A percentile compares a stretch with the other conserved stretches of the same genome.
Evolutionary conservation across 2,888 invertebrate species (phyloP).

Genomic region (Bellardia pandia): DNA sequence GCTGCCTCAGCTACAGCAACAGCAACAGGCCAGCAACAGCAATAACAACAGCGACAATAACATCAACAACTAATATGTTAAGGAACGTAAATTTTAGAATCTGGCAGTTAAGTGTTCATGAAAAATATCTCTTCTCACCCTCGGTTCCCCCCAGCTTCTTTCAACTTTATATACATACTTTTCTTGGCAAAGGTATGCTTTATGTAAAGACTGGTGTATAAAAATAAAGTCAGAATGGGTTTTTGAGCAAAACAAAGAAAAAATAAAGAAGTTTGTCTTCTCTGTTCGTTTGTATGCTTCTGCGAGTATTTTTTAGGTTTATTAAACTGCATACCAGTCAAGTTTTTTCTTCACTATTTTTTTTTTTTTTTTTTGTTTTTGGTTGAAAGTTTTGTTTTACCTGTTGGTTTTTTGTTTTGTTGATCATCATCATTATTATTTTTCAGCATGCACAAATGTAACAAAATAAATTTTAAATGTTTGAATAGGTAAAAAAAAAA

Average conservation of each 20-base stretch:
- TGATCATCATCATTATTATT: slow-evolving; percentile 46
- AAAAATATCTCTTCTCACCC: slow-evolving; percentile 21
- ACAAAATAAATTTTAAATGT: slow-evolving; percentile 55
- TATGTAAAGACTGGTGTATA: slow-evolving; percentile 51
- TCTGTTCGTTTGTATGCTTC: not conserved
- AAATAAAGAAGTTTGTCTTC: slow-evolving; percentile 59
- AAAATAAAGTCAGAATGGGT: slow-evolving; percentile 5
- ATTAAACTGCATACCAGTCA: slow-evolving; percentile 70
- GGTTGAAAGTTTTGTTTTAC: slow-evolving; percentile 48
- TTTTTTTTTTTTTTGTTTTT: not conserved
- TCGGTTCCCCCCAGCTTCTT: slow-evolving; percentile 24
- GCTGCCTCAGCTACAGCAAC: slow-evolving; percentile 52
- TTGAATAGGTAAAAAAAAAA: not conserved
- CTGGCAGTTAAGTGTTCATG: slow-evolving; percentile 75
- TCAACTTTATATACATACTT: slow-evolving; percentile 29
- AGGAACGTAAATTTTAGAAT: slow-evolving; percentile 80
- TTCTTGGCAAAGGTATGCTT: slow-evolving; percentile 58
- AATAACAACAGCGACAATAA: slow-evolving; percentile 33
- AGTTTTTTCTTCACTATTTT: slow-evolving; percentile 12
- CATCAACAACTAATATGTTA: slow-evolving; percentile 73
- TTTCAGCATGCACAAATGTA: slow-evolving; percentile 57
- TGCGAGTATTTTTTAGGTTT: slow-evolving; percentile 62
- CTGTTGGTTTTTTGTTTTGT: slow-evolving; percentile 17
- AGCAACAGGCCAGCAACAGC: not conserved
- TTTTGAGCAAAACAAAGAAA: slow-evolving; percentile 32